A percentile compares a stretch with the other conserved stretches of the same genome.
Evolutionary conservation across 2,888 invertebrate species (phyloP).

Genomic region (Euplexia lucipara): DNA sequence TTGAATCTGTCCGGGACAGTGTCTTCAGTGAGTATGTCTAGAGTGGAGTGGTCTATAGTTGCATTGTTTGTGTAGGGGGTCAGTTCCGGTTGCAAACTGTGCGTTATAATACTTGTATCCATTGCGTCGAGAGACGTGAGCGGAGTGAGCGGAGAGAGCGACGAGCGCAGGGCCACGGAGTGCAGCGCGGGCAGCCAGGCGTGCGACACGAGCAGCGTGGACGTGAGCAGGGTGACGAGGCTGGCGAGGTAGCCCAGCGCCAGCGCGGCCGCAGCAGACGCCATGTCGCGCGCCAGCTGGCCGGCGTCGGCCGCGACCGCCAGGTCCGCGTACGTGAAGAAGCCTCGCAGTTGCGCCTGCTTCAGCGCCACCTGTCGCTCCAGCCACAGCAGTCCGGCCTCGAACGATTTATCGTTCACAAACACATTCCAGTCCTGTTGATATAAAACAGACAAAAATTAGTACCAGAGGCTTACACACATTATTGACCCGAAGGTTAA

Average conservation of each 20-base stretch:
- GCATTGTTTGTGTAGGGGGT: slow-evolving; percentile 62
- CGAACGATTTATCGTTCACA: slow-evolving; percentile 94
- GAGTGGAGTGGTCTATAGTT: slow-evolving; percentile 59
- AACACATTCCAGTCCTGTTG: slow-evolving; percentile 96
- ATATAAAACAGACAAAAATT: background rate
- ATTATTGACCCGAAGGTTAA: background rate
- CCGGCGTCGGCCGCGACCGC: slow-evolving; percentile 89
- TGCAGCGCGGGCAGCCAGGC: slow-evolving; percentile 60
- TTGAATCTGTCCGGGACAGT: slow-evolving; percentile 57
- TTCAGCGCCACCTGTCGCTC: slow-evolving; percentile 94
- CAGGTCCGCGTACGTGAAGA: slow-evolving; percentile 96
- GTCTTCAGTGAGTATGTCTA: slow-evolving; percentile 56
- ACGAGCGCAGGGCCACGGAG: slow-evolving; percentile 55
- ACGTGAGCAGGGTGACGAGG: slow-evolving; percentile 71
- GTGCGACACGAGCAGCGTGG: slow-evolving; percentile 70
- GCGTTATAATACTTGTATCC: slow-evolving; percentile 61
- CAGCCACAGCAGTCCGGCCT: slow-evolving; percentile 92
- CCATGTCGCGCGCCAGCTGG: slow-evolving; percentile 68
- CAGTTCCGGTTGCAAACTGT: slow-evolving; percentile 54
- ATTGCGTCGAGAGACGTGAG: slow-evolving; percentile 55
- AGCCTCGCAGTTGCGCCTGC: slow-evolving; percentile 94
- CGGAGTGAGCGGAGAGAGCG: slow-evolving; percentile 33
- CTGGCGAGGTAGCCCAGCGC: slow-evolving; percentile 64
- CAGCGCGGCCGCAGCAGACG: slow-evolving; percentile 63
- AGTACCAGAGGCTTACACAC: background rate